Evolutionary conservation across 2,113 vertebrate genomes (phyloP).

Genomic region (Saccopteryx bilineata): DNA sequence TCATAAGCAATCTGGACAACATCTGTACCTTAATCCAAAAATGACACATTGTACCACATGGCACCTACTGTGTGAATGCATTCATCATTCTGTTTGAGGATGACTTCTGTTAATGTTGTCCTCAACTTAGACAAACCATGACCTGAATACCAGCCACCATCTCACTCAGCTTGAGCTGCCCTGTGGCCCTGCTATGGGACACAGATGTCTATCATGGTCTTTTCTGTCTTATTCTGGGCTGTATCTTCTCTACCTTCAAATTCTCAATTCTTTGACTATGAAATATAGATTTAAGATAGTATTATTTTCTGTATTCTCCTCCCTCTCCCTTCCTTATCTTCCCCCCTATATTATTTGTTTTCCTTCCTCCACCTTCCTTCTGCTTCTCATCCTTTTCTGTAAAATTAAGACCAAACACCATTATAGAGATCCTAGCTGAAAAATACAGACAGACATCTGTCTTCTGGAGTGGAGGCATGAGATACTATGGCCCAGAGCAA

Average conservation of each 20-base stretch:
- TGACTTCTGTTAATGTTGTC: neutral
- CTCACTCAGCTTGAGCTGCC: no score
- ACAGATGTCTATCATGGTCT: neutral
- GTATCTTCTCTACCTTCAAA: neutral
- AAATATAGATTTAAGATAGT: neutral
- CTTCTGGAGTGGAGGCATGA: neutral
- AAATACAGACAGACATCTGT: neutral
- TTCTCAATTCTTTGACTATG: neutral
- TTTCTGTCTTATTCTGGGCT: neutral
- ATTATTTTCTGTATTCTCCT: neutral
- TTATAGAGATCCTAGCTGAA: no score
- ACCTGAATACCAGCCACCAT: neutral
- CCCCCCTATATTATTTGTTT: neutral
- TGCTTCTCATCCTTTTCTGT: neutral
- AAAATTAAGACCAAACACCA: neutral
- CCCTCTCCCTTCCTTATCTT: neutral
- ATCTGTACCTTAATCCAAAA: neutral
- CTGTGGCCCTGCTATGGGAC: neutral
- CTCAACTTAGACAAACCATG: no score
- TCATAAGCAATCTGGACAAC: neutral
- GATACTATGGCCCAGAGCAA: neutral
- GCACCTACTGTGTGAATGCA: neutral
- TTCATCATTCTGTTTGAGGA: neutral
- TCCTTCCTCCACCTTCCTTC: neutral
- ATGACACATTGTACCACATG: no score